A percentile compares a stretch with the other conserved stretches of the same genome.
These are phyloP conservation scores for Myiopsitta monachus DNA, from an alignment of 2,113 vertebrate genomes.

Conservation along the genomic window DNA sequence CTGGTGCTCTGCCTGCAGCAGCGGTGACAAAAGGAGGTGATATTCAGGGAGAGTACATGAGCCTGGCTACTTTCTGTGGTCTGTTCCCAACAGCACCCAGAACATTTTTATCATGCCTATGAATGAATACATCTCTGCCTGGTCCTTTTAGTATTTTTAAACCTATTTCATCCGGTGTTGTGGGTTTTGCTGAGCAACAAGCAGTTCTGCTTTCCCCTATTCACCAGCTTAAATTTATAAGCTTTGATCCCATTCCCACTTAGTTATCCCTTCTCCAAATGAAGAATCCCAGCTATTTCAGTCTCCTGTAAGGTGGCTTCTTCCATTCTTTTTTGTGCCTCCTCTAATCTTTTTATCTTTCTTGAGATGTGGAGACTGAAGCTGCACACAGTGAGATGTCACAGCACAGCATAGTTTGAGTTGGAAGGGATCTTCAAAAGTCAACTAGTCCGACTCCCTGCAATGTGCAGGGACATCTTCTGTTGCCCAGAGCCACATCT, in stretches of 20 bases:
- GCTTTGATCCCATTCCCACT: background rate
- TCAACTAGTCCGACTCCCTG: too few species aligned
- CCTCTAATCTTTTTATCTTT: background rate
- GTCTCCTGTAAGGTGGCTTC: background rate
- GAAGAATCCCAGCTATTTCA: background rate
- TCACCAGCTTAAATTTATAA: background rate
- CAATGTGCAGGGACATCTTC: too few species aligned
- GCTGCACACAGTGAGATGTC: background rate
- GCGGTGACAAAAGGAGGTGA: background rate
- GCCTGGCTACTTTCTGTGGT: background rate
- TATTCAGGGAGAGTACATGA: background rate
- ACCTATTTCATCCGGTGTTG: background rate
- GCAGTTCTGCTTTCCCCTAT: background rate
- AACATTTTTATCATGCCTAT: background rate
- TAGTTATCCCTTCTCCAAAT: background rate
- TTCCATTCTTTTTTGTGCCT: background rate
- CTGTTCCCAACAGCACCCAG: background rate
- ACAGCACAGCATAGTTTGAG: too few species aligned
- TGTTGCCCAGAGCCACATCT: too few species aligned
- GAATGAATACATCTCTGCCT: background rate
- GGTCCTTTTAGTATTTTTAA: background rate
- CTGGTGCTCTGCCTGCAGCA: background rate
- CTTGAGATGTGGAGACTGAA: background rate
- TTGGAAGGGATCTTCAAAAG: too few species aligned
- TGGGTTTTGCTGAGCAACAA: background rate